Base-by-base conservation (phyloP, 2,797 vertebrate species). In the Tapirus indicus region DNA sequence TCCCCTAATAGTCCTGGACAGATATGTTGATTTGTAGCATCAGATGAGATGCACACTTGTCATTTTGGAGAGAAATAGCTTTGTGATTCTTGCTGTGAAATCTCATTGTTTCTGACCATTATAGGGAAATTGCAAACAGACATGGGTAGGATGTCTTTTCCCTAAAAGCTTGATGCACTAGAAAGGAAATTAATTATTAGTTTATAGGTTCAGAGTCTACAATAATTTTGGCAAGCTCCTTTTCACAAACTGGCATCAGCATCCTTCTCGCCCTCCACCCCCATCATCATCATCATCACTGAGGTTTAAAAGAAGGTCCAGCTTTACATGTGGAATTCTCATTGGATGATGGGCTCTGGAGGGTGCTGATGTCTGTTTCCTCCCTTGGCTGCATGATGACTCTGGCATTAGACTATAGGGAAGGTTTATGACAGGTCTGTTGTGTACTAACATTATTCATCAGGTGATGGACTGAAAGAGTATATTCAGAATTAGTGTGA, bases 41-140 rank as follows among this genome's bases (percentile, higher is more conserved):
- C 78, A 91, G 69, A 52, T 93, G 44, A 82, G 72, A 29, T 0
- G 1, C 1, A 6, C 9, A 7, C 75, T 38, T 79, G 5, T 92
- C 93, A 69, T 7, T 87, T 1, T 23, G 11, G 80, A 92, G 3
- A 13, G 60, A 97, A 97, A 95, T 56, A 92, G 41, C 6, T 94
- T 77, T 41, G 8, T 69, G 18, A 66, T 95, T 93, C 75, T 97
- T 29, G 0, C 23, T 95, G 52, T 77, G 74, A 89, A 60, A 90
- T 96, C 13, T 75, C 17, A 88, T 95, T 80, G 93, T 95, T 78
- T 66, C 64, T 95, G 16, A 4, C 66, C 25, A 0, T 38, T 92
- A 23, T 29, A 9, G 92, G 32, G 25, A 82, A 71, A 8, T 83
- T 69, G 0, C 56, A 96, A 60, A 13, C 66, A 91, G 60, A 75